Percentiles rank a stretch among this genome's conserved stretches.
These are phyloP conservation scores for Amniataba percoides DNA, from an alignment of 2,797 vertebrate genomes.

Conservation along the genomic window DNA sequence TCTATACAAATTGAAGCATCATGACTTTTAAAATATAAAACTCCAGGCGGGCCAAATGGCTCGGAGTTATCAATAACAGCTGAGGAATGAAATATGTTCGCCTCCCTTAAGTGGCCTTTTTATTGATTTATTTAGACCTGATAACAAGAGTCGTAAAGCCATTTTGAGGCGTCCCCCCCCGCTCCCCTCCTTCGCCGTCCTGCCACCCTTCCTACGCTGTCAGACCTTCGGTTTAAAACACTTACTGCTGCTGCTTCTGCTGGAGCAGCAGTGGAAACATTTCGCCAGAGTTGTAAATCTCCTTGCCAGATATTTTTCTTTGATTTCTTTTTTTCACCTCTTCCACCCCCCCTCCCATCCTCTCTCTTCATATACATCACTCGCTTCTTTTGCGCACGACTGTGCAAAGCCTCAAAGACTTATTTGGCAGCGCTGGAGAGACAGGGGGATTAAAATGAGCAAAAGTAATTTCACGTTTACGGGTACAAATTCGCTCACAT, in stretches of 20 bases:
- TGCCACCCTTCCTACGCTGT: constrained; percentile 63
- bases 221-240: constrained; percentile 63
- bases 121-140: constrained; percentile 81
- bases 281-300: constrained; percentile 83
- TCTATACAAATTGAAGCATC: constrained; percentile 74
- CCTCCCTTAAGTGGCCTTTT: constrained; percentile 66
- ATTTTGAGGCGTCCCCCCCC: constrained; percentile 60
- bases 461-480: constrained; percentile 64
- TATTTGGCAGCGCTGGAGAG: constrained; percentile 56
- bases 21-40: constrained; percentile 67
- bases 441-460: constrained; percentile 51
- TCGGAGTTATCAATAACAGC: constrained; percentile 64
- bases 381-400: constrained; percentile 44
- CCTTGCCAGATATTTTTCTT: constrained; percentile 79
- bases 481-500: constrained; percentile 69
- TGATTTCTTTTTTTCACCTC: constrained; percentile 66
- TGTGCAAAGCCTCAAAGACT: constrained; percentile 61
- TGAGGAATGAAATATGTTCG: constrained; percentile 69
- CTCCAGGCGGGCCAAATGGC: constrained; percentile 50
- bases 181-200: constrained; percentile 1
- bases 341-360: constrained; percentile 30
- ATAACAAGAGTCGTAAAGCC: constrained; percentile 84
- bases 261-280: constrained; percentile 72
- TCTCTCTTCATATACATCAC: constrained; percentile 23
- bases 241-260: constrained; percentile 72